Percentiles rank a stretch among this genome's conserved stretches.
These are phyloP conservation scores for Bilobella aurantiaca DNA, from an alignment of 1,140 invertebrate species.

Conservation along the genomic window DNA sequence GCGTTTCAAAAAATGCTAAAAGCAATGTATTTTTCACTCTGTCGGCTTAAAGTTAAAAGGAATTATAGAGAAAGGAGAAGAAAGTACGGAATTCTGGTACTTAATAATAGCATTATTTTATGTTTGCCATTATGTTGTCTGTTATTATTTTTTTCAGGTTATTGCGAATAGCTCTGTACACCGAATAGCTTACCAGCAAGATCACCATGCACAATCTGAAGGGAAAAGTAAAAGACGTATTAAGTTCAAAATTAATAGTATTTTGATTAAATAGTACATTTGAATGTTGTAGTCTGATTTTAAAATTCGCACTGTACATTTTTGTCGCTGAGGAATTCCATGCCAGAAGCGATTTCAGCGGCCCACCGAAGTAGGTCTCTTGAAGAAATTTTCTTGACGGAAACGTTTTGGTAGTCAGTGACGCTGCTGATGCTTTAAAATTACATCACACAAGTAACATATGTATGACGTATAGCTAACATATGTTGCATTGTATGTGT, in stretches of 20 bases:
- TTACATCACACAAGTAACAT: too few relatives aligned
- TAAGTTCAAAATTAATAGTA: too few relatives aligned
- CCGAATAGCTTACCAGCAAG: not conserved
- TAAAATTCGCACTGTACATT: conserved; percentile 2
- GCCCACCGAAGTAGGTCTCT: conserved; percentile 1
- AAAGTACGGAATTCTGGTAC: too few relatives aligned
- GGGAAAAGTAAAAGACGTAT: not conserved
- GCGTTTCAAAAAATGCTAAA: too few relatives aligned
- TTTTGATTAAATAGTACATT: too few relatives aligned
- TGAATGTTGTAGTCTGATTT: not conserved
- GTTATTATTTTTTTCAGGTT: too few relatives aligned
- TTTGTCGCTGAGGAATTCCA: conserved; percentile 4
- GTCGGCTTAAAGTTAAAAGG: not conserved
- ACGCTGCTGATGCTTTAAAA: not conserved
- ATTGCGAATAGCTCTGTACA: too few relatives aligned
- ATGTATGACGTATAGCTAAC: too few relatives aligned
- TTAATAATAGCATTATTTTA: too few relatives aligned
- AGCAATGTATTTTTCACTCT: too few relatives aligned
- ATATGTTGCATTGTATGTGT: not conserved
- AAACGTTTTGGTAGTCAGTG: conserved; percentile 2
- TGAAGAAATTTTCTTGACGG: not conserved
- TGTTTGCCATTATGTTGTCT: too few relatives aligned
- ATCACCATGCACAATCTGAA: conserved; percentile 5
- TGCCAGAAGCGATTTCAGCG: conserved; percentile 1
- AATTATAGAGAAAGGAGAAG: too few relatives aligned